Evolutionary conservation across 2,113 vertebrate species (phyloP).

Genomic region (Raja brachyura): DNA sequence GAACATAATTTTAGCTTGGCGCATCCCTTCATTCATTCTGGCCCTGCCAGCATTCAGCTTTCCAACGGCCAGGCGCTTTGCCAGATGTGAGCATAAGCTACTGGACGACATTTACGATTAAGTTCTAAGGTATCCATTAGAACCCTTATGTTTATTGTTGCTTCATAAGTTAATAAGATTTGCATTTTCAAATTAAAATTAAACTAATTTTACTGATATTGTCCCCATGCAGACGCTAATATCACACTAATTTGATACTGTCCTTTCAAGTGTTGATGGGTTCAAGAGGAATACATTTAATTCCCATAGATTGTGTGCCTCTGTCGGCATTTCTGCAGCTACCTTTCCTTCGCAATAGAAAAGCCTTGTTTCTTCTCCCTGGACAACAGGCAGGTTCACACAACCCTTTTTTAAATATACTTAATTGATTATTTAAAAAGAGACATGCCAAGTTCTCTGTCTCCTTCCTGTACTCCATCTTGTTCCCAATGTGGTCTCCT

Average conservation of each 20-base stretch:
- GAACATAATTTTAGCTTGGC: neutral
- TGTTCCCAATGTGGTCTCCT: no score
- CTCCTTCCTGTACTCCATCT: neutral
- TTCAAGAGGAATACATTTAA: neutral
- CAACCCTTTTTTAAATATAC: neutral
- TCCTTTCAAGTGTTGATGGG: neutral
- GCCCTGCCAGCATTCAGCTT: neutral
- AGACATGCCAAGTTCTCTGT: neutral
- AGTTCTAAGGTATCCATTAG: neutral
- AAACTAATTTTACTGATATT: neutral
- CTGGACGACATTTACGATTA: neutral
- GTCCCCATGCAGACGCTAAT: neutral
- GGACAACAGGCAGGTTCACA: neutral
- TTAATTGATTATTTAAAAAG: neutral
- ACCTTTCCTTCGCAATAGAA: neutral
- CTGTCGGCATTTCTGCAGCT: neutral
- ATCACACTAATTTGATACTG: neutral
- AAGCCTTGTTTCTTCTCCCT: neutral
- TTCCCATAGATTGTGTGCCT: neutral
- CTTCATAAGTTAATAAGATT: neutral
- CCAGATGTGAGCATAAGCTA: neutral
- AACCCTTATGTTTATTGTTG: neutral
- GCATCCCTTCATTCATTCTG: neutral
- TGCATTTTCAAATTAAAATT: neutral
- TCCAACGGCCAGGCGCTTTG: neutral